Percentiles rank a stretch among this genome's conserved stretches.
Evolutionary conservation across 2,888 invertebrate species (phyloP).

Genomic region (Steinernema hermaphroditum): DNA sequence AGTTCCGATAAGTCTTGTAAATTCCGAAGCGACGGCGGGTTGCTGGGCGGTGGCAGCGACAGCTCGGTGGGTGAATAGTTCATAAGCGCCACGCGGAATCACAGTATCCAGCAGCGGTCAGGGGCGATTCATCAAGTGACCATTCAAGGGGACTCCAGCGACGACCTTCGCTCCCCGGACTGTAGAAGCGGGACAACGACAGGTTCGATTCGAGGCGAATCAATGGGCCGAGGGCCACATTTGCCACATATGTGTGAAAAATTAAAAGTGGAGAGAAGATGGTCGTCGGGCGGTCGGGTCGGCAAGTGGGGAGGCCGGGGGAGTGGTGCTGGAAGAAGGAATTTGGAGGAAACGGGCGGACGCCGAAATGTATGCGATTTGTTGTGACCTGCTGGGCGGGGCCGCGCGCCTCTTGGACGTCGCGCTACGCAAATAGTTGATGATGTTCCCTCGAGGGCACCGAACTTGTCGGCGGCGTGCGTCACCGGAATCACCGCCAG

Average conservation of each 20-base stretch:
- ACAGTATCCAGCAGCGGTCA: neutral
- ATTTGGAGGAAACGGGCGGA: conserved; percentile 13
- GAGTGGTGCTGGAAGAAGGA: neutral
- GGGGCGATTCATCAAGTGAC: neutral
- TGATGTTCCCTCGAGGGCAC: conserved; percentile 31
- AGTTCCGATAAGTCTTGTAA: conserved; percentile 48
- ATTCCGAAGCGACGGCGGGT: conserved; percentile 50
- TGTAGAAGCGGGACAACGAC: neutral
- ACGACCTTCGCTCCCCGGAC: neutral
- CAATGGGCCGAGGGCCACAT: neutral
- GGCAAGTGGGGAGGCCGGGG: too few species aligned
- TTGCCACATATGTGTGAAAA: conserved; percentile 24
- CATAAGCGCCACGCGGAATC: conserved; percentile 1
- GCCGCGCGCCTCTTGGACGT: conserved; percentile 24
- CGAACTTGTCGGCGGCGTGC: conserved; percentile 17
- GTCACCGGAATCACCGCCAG: too few species aligned
- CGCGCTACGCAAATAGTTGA: conserved; percentile 27
- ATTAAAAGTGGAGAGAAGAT: neutral
- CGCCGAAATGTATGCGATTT: conserved; percentile 30
- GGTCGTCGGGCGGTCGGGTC: too few species aligned
- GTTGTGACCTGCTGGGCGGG: conserved; percentile 30
- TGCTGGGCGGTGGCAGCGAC: conserved; percentile 46
- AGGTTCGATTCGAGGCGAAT: too few species aligned
- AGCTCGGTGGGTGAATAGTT: conserved; percentile 37
- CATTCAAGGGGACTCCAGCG: neutral